A percentile compares a stretch with the other conserved stretches of the same genome.
phyloP scores from a whole-genome alignment of 2,888 invertebrate genomes.

The Cremastobaeus sp. region DNA sequence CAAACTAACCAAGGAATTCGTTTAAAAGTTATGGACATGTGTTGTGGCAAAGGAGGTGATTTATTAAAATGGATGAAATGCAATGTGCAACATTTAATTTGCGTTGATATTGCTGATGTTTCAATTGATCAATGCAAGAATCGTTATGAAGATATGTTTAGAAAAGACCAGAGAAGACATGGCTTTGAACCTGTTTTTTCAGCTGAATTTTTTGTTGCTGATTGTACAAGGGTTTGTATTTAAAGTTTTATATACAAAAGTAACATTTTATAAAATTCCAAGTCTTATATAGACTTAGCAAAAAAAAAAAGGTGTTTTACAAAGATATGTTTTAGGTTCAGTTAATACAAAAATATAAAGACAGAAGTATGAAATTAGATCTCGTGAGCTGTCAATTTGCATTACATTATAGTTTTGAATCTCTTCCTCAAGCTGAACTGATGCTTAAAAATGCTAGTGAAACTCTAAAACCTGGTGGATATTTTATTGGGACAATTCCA shows the following conservation, averaged over 20 bases:
- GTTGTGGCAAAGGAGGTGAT: constrained; percentile 99
- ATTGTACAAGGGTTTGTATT: constrained; percentile 91
- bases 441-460: constrained; percentile 96
- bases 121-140: constrained; percentile 94
- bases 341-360: constrained; percentile 86
- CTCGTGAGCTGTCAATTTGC: constrained; percentile 98
- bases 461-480: constrained; percentile 92
- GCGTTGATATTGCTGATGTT: constrained; percentile 95
- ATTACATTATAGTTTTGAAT: constrained; percentile 97
- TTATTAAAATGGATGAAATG: constrained; percentile 96
- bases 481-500: constrained; percentile 97
- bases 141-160: constrained; percentile 86
- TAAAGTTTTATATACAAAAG: background rate
- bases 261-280: constrained; percentile 14
- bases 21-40: constrained; percentile 91
- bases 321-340: constrained; percentile 78
- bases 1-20: constrained; percentile 83
- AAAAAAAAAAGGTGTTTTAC: constrained; percentile 57
- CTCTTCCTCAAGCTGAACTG: constrained; percentile 90
- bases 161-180: constrained; percentile 55
- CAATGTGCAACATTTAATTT: constrained; percentile 88
- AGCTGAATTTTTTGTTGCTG: constrained; percentile 94
- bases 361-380: constrained; percentile 89
- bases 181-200: constrained; percentile 81
- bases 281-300: constrained; percentile 19